A percentile compares a stretch with the other conserved stretches of the same genome.
Conservation (phyloP, 1,140 invertebrate genomes). For the Archegozetes longisetosus region DNA sequence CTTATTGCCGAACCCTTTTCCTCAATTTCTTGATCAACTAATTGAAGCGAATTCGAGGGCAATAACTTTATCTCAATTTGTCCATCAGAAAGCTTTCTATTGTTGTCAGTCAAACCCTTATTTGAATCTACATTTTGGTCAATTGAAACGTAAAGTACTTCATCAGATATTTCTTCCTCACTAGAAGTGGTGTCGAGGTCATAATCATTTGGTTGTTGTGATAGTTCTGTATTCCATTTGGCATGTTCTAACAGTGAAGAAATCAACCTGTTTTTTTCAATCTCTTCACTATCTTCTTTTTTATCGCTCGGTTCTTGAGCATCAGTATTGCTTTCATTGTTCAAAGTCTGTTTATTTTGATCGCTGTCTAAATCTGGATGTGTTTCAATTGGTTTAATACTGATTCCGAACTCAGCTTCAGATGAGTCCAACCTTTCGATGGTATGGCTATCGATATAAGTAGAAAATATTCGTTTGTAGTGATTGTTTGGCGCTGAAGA, state of each 20-base stretch:
- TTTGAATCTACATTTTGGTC: too few species aligned
- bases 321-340: neutral
- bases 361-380: too few species aligned
- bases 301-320: neutral
- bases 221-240: neutral
- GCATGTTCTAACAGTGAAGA: neutral
- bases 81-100: too few species aligned
- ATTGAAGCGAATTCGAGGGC: too few species aligned
- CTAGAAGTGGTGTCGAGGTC: neutral
- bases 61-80: too few species aligned
- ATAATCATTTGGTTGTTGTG: too few species aligned
- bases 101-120: too few species aligned
- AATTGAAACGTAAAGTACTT: too few species aligned
- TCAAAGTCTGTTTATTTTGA: too few species aligned
- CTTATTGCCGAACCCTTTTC: too few species aligned
- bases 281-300: neutral
- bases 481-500: neutral
- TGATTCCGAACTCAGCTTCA: neutral
- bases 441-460: constrained; percentile 4
- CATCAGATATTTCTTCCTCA: too few species aligned
- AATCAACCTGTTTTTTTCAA: neutral
- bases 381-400: neutral
- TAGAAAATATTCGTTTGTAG: neutral
- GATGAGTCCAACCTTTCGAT: neutral
- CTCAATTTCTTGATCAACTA: too few species aligned